Evolutionary conservation across 2,888 invertebrate genomes (phyloP).

Genomic region (Latrodectus hesperus): DNA sequence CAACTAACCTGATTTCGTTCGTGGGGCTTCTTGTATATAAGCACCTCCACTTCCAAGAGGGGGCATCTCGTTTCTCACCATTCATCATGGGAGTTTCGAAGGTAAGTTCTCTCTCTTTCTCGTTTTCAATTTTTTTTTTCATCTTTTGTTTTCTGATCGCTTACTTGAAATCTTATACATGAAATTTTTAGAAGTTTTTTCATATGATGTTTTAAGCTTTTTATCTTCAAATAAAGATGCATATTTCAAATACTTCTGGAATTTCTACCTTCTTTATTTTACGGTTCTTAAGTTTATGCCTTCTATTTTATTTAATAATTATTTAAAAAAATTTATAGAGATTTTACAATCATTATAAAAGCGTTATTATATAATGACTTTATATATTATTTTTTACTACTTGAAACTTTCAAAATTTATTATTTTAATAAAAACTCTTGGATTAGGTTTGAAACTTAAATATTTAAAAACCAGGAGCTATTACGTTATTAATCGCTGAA

Average conservation of each 20-base stretch:
- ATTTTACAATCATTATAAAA: no score
- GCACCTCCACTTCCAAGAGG: neutral
- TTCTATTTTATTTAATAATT: no score
- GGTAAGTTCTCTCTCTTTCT: constrained; percentile 34
- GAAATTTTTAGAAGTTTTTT: neutral
- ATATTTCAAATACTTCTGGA: neutral
- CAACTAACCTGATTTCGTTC: constrained; percentile 52
- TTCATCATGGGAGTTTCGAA: constrained; percentile 60
- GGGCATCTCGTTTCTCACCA: constrained; percentile 28
- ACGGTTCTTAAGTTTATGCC: neutral
- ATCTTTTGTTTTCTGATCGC: no score
- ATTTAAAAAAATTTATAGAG: no score
- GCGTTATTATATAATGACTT: no score
- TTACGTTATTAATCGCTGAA: no score
- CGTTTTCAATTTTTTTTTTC: no score
- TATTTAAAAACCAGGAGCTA: no score
- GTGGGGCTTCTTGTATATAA: constrained; percentile 34
- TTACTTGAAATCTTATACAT: neutral
- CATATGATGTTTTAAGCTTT: neutral
- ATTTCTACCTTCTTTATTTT: neutral
- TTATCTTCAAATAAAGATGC: neutral
- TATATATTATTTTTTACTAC: no score
- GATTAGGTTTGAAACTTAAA: no score
- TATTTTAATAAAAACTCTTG: no score
- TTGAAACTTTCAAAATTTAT: no score